phyloP scores from a whole-genome alignment of 2,113 vertebrate genomes.

The Strix uralensis region DNA sequence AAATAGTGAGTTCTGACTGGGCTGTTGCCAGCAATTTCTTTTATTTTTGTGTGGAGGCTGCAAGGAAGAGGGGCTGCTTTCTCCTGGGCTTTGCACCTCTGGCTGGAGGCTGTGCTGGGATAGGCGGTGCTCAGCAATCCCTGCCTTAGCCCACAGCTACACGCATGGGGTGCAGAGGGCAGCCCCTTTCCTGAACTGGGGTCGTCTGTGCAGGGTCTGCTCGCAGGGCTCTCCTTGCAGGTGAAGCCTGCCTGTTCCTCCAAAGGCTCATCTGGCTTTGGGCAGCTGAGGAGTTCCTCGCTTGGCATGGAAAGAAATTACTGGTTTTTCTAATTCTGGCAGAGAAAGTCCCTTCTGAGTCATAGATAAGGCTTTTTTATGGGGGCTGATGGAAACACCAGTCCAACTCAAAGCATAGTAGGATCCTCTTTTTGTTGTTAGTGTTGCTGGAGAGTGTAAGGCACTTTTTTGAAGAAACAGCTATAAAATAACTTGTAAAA shows the following conservation, averaged over 20 bases:
- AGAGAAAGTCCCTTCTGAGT: neutral
- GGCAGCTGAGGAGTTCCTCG: neutral
- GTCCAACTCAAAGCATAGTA: neutral
- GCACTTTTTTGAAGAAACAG: neutral
- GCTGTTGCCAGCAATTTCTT: neutral
- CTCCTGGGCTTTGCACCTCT: neutral
- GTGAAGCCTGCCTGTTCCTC: neutral
- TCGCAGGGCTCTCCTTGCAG: neutral
- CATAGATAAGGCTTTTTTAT: neutral
- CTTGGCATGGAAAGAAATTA: neutral
- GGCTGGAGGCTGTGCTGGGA: neutral
- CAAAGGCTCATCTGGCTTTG: neutral
- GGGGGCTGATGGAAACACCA: neutral
- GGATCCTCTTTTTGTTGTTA: neutral
- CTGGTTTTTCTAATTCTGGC: neutral
- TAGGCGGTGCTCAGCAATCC: fast-evolving
- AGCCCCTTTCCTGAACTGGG: neutral
- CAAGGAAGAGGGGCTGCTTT: neutral
- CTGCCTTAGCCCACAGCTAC: neutral
- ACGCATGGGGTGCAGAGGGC: neutral
- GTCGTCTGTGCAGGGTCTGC: too few species aligned
- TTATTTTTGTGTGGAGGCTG: neutral
- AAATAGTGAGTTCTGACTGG: neutral
- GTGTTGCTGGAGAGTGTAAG: neutral
- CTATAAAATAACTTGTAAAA: neutral